Evolutionary conservation across 2,797 vertebrate species (phyloP).

Genomic region (Alexandromys oeconomus): DNA sequence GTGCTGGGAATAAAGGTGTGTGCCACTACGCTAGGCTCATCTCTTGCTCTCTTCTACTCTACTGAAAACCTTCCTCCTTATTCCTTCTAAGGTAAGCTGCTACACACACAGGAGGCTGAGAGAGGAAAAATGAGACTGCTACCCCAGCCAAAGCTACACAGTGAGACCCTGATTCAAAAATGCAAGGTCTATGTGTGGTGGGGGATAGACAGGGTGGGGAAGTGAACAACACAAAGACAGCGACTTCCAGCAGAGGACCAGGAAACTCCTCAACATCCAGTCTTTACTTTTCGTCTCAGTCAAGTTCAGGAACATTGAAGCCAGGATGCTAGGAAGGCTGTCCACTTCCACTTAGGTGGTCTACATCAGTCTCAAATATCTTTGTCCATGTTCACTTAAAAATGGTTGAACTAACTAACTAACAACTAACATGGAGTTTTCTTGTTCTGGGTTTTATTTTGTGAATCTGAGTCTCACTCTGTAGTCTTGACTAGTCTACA

Average conservation of each 20-base stretch:
- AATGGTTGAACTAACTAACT: background rate
- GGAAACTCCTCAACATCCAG: conserved; percentile 61
- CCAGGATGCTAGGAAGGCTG: background rate
- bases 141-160: background rate
- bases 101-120: background rate
- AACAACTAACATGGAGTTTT: conserved; percentile 19
- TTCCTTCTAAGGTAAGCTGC: background rate
- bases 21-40: fast-evolving
- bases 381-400: background rate
- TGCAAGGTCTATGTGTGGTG: too few relatives aligned
- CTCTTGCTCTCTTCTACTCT: conserved; percentile 5
- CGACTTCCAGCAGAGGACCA: background rate
- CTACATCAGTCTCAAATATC: background rate
- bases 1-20: background rate
- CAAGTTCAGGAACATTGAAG: conserved; percentile 33
- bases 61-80: background rate
- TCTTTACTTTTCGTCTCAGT: conserved; percentile 28
- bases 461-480: background rate
- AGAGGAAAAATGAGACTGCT: background rate
- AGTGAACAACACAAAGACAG: background rate
- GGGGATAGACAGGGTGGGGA: too few relatives aligned
- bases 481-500: background rate
- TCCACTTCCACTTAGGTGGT: conserved; percentile 18
- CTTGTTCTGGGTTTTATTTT: background rate
- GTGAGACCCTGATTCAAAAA: background rate